Percentiles rank a stretch among this genome's conserved stretches.
phyloP scores from a whole-genome alignment of 2,797 vertebrate genomes.

The Pagetopsis macropterus region DNA sequence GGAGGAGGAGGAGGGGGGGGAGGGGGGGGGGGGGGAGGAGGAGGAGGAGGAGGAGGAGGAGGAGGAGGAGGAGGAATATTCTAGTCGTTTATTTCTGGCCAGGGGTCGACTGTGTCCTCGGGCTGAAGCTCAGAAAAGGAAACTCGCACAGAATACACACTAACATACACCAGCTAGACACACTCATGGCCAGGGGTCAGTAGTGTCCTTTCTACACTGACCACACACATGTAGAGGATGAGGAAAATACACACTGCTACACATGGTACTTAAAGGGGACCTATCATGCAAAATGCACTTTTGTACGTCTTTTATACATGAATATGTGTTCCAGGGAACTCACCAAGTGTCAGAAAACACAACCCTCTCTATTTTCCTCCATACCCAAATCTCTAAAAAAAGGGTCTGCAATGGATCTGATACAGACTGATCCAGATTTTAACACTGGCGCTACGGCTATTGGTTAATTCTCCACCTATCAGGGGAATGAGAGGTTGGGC shows the following conservation, averaged over 20 bases:
- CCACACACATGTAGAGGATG: conserved; percentile 28
- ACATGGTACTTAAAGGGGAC: conserved; percentile 16
- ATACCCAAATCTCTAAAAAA: too few species aligned
- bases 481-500: too few species aligned
- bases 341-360: too few species aligned
- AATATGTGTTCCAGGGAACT: too few species aligned
- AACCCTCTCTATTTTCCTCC: too few species aligned
- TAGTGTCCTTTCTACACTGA: conserved; percentile 35
- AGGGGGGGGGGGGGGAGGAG: conserved; percentile 51
- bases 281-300: too few species aligned
- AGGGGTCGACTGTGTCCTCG: conserved; percentile 68
- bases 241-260: conserved; percentile 48
- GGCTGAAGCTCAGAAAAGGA: conserved; percentile 41
- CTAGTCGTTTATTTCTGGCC: conserved; percentile 56
- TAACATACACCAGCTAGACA: conserved; percentile 1
- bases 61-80: conserved; percentile 54
- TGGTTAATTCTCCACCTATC: too few species aligned
- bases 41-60: conserved; percentile 55
- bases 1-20: conserved; percentile 52
- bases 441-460: too few species aligned
- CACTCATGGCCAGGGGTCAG: conserved; percentile 38
- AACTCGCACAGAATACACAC: conserved; percentile 31
- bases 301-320: too few species aligned
- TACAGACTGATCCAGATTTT: too few species aligned
- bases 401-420: too few species aligned